These are phyloP conservation scores for Pyralis farinalis DNA, from an alignment of 2,888 invertebrate genomes.

Conservation along the genomic window DNA sequence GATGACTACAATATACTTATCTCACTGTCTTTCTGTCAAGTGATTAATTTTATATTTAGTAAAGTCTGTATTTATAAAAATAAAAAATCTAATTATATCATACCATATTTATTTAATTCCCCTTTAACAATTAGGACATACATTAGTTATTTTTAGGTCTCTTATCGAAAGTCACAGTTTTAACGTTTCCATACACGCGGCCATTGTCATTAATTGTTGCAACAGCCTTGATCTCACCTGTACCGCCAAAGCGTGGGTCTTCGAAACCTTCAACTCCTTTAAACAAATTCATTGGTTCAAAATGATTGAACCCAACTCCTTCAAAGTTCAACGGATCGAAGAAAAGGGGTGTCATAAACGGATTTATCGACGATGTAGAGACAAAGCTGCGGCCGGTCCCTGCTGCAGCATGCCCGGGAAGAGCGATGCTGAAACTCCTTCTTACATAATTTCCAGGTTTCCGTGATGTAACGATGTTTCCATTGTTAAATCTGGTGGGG, in stretches of 20 bases:
- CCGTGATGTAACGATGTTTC: constrained; percentile 16
- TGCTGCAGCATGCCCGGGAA: constrained; percentile 36
- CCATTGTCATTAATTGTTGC: constrained; percentile 53
- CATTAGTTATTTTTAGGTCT: constrained; percentile 22
- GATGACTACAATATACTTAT: constrained; percentile 60
- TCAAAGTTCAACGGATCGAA: constrained; percentile 36
- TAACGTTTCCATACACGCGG: constrained; percentile 46
- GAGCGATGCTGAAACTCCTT: constrained; percentile 35
- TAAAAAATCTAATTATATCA: constrained; percentile 1
- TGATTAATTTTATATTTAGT: no score
- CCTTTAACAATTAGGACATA: neutral
- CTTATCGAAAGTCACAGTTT: constrained; percentile 40
- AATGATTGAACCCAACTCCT: constrained; percentile 25
- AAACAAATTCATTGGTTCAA: constrained; percentile 37
- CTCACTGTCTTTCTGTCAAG: constrained; percentile 41
- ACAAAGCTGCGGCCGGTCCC: constrained; percentile 46
- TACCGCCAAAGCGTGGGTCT: constrained; percentile 34
- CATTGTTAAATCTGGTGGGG: constrained; percentile 21
- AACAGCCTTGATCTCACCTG: constrained; percentile 33
- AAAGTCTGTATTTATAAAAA: constrained; percentile 7
- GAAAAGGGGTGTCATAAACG: constrained; percentile 42
- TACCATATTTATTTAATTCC: no score
- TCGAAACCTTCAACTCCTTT: constrained; percentile 42
- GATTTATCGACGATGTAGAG: constrained; percentile 35
- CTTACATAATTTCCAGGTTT: constrained; percentile 23